phyloP scores from a whole-genome alignment of 30 jellyfish, hydroid and myxozoan genomes.

The Aurelia coerulea region DNA sequence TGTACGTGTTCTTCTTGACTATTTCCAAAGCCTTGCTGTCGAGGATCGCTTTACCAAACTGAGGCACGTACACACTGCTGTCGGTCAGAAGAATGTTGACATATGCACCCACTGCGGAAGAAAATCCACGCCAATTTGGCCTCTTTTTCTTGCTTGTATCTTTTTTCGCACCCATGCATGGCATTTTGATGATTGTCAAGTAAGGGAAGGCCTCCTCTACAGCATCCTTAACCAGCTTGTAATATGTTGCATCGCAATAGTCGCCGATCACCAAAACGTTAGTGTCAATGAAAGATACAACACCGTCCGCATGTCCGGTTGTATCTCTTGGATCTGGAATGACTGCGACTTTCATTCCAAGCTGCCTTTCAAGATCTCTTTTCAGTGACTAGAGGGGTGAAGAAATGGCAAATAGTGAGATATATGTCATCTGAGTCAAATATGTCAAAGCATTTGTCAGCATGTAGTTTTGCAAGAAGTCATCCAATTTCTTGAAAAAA shows the following conservation, averaged over 20 bases:
- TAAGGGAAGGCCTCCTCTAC: conserved; percentile 52
- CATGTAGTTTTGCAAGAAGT: too few species aligned
- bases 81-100: conserved; percentile 66
- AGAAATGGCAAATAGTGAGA: too few species aligned
- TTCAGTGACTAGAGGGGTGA: background rate
- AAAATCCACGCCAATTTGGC: conserved; percentile 58
- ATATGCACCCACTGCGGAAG: conserved; percentile 60
- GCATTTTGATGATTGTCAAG: conserved; percentile 49
- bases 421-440: too few species aligned
- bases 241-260: conserved; percentile 49
- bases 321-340: conserved; percentile 76
- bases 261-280: conserved; percentile 54
- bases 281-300: conserved; percentile 65
- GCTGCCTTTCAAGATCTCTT: conserved; percentile 10
- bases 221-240: conserved; percentile 52
- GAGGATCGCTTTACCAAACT: conserved; percentile 19
- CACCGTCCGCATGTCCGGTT: conserved; percentile 78
- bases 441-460: too few species aligned
- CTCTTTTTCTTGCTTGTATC: conserved; percentile 12
- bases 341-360: conserved; percentile 61
- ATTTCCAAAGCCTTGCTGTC: conserved; percentile 46
- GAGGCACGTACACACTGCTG: conserved; percentile 66
- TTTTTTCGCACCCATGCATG: conserved; percentile 47
- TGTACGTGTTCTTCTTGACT: conserved; percentile 28
- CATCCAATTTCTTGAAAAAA: too few species aligned